phyloP scores from a whole-genome alignment of 2,888 invertebrate genomes.

The Rhingia rostrata region DNA sequence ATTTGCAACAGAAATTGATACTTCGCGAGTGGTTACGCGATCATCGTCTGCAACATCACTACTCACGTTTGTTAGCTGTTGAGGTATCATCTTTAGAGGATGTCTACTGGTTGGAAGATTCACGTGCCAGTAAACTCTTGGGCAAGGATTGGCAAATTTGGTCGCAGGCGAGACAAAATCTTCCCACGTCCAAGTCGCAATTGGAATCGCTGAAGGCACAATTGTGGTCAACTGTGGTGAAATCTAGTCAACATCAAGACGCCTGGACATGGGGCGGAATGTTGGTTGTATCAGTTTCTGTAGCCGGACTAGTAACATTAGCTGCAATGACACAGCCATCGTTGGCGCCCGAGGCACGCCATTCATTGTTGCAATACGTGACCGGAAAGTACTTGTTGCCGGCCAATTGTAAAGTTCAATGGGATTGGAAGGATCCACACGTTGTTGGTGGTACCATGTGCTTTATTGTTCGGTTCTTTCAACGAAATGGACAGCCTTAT shows the following conservation, averaged over 20 bases:
- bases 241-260: constrained; percentile 93
- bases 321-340: constrained; percentile 96
- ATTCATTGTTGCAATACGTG: constrained; percentile 94
- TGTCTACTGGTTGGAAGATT: constrained; percentile 95
- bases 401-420: constrained; percentile 91
- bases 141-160: constrained; percentile 91
- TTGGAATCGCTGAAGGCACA: constrained; percentile 91
- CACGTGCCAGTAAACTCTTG: constrained; percentile 89
- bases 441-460: constrained; percentile 95
- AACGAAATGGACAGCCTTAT: constrained; percentile 96
- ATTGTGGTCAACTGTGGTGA: constrained; percentile 93
- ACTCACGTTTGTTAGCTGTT: constrained; percentile 89
- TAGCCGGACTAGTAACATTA: constrained; percentile 93
- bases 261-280: constrained; percentile 97
- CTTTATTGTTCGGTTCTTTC: constrained; percentile 94
- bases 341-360: constrained; percentile 94
- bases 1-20: constrained; percentile 92
- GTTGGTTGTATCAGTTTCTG: constrained; percentile 94
- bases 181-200: constrained; percentile 92
- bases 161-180: constrained; percentile 91
- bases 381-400: constrained; percentile 95
- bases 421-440: constrained; percentile 96
- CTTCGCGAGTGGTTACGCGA: constrained; percentile 93
- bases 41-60: constrained; percentile 88
- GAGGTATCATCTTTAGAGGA: constrained; percentile 94